Base-by-base conservation (phyloP, 2,888 invertebrate species). In the Chrysina gloriosa region DNA sequence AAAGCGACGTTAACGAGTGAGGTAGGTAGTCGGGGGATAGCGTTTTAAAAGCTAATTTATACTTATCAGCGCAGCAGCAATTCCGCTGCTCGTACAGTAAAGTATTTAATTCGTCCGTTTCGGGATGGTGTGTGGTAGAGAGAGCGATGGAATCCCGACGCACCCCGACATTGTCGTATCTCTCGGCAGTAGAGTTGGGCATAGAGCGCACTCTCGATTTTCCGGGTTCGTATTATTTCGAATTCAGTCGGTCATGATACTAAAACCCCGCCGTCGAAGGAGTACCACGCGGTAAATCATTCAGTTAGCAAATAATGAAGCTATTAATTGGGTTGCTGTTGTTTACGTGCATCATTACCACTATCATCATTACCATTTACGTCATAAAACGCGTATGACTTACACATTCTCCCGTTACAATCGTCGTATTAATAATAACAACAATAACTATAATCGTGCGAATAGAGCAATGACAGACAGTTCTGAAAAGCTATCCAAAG, bases 251-350 rank as follows among this genome's bases (percentile, higher is more conserved):
- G 69, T 63, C 68, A 68, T 71, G 71, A 71, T 67, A 68, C 69
- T 71, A 67, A 39, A 69, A 58, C 65, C 69, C 58, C 65, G 68
- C 70, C 71, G 70, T 67, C 50, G 68, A 73, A 68, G 69, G 63
- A 69, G 66, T 56, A 69, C 68, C 69, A 65, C 69, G 71, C 72
- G 72, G 63, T 64, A 64, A 69, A 69, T 50, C 68, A 67, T 69
- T 70, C 71, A 70, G 70, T 72, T 69, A 65, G 70, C 73, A 72
- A 71, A 74, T 69, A 74, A 74, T 72, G 72, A 73, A 71, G 71
- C 66, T 70, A 70, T 65, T 70, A 71, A 72, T 73, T 72, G 69
- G 70, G 67, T 68, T 70, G 70, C 68, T 69, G 68, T 70, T 48
- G 72, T 68, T 70, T 72, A 54, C 63, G 68, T 47, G 64, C 45